A percentile compares a stretch with the other conserved stretches of the same genome.
These are phyloP conservation scores for Pituophis catenifer DNA, from an alignment of 2,113 vertebrate species.

Conservation along the genomic window DNA sequence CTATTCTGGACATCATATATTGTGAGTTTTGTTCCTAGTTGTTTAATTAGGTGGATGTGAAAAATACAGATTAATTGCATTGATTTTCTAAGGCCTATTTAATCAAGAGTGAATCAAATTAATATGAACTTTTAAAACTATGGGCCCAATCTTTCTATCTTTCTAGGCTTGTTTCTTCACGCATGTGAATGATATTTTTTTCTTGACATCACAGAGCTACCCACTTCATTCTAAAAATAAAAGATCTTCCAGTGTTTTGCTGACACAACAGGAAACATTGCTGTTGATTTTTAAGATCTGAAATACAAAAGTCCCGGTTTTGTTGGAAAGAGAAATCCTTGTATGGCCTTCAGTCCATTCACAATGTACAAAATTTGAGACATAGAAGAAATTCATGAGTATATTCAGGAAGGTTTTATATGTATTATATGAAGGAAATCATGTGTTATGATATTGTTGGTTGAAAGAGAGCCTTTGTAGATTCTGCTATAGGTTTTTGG, in stretches of 20 bases:
- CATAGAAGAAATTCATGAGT: neutral
- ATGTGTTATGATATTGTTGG: neutral
- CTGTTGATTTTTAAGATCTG: neutral
- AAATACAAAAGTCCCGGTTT: neutral
- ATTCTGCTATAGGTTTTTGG: neutral
- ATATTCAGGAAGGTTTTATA: neutral
- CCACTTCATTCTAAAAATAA: neutral
- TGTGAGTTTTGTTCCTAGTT: neutral
- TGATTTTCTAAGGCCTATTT: neutral
- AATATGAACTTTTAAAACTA: neutral
- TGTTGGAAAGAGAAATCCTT: neutral
- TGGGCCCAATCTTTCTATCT: neutral
- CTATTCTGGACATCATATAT: neutral
- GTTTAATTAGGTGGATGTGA: neutral
- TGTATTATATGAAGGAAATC: neutral
- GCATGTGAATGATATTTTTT: neutral
- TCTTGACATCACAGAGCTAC: neutral
- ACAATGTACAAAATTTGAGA: neutral
- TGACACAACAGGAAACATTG: neutral
- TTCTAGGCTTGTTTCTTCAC: neutral
- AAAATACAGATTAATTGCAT: neutral
- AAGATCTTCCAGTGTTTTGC: neutral
- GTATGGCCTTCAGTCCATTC: neutral
- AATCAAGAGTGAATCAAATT: neutral
- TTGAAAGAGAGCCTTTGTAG: neutral